phyloP scores from a whole-genome alignment of 2,888 invertebrate species.

The Lumbricus terrestris region DNA sequence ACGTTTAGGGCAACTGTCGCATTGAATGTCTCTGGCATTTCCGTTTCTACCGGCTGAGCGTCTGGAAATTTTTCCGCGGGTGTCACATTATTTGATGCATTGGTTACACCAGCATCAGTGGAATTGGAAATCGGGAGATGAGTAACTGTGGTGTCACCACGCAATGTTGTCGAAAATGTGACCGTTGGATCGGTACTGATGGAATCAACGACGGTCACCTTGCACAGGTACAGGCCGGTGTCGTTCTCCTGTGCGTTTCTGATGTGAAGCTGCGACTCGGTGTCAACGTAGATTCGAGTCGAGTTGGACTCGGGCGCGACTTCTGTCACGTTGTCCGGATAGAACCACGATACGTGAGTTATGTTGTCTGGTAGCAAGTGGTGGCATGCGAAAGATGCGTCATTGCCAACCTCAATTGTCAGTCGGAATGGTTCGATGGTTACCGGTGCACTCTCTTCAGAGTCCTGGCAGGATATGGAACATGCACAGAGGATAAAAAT shows the following conservation, averaged over 20 bases:
- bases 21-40: neutral
- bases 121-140: neutral
- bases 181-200: neutral
- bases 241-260: neutral
- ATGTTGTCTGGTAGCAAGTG: too few relatives aligned
- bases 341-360: neutral
- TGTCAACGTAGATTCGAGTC: neutral
- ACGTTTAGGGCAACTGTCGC: conserved; percentile 35
- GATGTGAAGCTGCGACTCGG: neutral
- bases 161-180: neutral
- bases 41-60: neutral
- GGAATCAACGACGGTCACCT: neutral
- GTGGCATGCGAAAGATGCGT: neutral
- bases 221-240: neutral
- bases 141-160: neutral
- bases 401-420: neutral
- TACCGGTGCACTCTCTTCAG: neutral
- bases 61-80: neutral
- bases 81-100: neutral
- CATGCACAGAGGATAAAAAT: neutral
- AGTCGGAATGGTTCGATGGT: neutral
- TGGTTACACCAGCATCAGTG: neutral
- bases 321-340: conserved; percentile 6
- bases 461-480: neutral
- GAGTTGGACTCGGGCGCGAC: neutral